phyloP scores from a whole-genome alignment of 2,797 vertebrate species.

The Catharus ustulatus region DNA sequence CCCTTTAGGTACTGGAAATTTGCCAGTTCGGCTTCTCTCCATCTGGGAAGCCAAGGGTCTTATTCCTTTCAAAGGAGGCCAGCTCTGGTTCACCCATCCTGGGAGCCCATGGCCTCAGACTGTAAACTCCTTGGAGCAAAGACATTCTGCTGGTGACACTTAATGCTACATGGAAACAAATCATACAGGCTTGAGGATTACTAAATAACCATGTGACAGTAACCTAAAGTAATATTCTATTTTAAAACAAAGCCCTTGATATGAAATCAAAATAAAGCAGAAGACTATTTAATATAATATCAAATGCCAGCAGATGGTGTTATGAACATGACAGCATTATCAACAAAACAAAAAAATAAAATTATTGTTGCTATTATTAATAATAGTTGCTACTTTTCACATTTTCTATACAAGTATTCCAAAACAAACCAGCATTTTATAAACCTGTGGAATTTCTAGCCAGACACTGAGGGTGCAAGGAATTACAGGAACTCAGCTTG shows the following conservation, averaged over 20 bases:
- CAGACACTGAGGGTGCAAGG: neutral
- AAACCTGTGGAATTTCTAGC: neutral
- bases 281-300: neutral
- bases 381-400: neutral
- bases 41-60: neutral
- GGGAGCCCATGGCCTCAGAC: neutral
- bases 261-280: neutral
- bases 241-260: neutral
- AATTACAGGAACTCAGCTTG: neutral
- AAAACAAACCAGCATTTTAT: neutral
- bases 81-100: neutral
- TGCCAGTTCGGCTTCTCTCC: neutral
- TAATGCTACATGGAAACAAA: neutral
- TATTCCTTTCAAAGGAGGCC: neutral
- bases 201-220: neutral
- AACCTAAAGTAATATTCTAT: neutral
- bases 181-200: neutral
- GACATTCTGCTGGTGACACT: neutral
- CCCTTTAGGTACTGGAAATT: neutral
- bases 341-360: neutral
- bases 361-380: neutral
- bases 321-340: neutral
- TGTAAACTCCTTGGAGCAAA: neutral
- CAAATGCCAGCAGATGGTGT: neutral
- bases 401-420: neutral